A percentile compares a stretch with the other conserved stretches of the same genome.
phyloP scores from a whole-genome alignment of 2,888 invertebrate genomes.

The Pegoplata infirma region DNA sequence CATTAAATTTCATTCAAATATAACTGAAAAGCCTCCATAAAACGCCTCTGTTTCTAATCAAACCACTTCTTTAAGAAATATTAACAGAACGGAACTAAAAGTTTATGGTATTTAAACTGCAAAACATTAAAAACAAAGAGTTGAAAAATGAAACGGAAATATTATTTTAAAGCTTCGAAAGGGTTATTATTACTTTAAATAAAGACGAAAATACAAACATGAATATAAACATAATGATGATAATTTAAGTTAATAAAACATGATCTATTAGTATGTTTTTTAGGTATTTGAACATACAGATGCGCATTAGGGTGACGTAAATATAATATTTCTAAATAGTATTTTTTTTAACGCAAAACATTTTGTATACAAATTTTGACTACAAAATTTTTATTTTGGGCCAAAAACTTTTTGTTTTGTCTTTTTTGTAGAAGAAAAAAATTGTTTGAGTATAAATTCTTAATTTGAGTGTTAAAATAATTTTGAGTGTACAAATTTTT shows the following conservation, averaged over 20 bases:
- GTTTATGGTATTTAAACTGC: background rate
- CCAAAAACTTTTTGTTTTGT: too few species aligned
- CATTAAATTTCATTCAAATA: too few species aligned
- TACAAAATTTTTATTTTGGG: too few species aligned
- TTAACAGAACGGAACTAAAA: constrained; percentile 50
- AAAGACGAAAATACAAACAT: background rate
- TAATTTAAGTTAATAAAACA: constrained; percentile 27
- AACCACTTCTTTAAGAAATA: constrained; percentile 10
- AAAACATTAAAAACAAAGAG: background rate
- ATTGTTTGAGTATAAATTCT: too few species aligned
- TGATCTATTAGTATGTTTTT: constrained; percentile 17
- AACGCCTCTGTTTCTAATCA: constrained; percentile 7
- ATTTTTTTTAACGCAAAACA: too few species aligned
- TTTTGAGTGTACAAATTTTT: too few species aligned
- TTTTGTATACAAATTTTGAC: too few species aligned
- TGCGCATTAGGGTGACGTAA: background rate
- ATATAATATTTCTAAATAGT: too few species aligned
- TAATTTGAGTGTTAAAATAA: too few species aligned
- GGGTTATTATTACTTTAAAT: constrained; percentile 12
- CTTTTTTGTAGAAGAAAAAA: too few species aligned
- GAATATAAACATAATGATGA: constrained; percentile 1
- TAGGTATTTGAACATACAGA: background rate
- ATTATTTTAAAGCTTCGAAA: constrained; percentile 7
- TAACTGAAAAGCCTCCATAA: too few species aligned
- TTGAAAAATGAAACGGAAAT: constrained; percentile 33